Base-by-base conservation (phyloP, 2,113 vertebrate genomes). In the Clarias macrocephalus region DNA sequence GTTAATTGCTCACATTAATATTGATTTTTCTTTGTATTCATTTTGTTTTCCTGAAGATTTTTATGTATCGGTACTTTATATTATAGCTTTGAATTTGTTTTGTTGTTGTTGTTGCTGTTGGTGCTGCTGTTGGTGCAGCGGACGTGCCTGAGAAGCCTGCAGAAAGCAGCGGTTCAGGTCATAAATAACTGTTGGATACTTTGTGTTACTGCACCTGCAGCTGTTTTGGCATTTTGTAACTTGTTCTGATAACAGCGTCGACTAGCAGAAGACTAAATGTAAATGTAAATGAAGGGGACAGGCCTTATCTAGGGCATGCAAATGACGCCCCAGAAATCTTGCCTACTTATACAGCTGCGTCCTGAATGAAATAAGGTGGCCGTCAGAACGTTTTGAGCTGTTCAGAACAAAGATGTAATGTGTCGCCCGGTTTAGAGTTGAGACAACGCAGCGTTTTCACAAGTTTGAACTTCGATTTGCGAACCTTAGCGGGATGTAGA, bases 281-380 rank as follows among this genome's bases (percentile, higher is more conserved):
- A 56, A 54, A 77, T 28, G 52, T 30, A 80, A 30, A 59, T 33
- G 77, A 80, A 59, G 77, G 21, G 56, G 56, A 59, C 77, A 21
- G 77, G 16, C 21, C 28, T 57, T 80, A 80, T 80, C 77, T 80
- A 33, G 77, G 77, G 56, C 77, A 80, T 59, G 54, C 54, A 59
- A 80, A 80, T 80, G 77, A n/a, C 28, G 6, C 8, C 62, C 56
- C 28, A 33, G 11, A 57, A 79, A 80, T 57, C 19, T n/a, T 33
- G 28, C 77, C 79, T 33, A 60, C 57, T 80, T 60, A 80, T 80
- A 80, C 79, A 80, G 79, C 79, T 59, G 30, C 12, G 19, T 80
- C 30, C 79, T 60, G 52, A 60, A 60, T 30, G 56, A 33, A 80
- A 80, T 60, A 80, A 80, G 37, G 79, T 60, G 4, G 19, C 57